Conservation (phyloP, 2,888 invertebrate species). For the Drosophila bunnanda region DNA sequence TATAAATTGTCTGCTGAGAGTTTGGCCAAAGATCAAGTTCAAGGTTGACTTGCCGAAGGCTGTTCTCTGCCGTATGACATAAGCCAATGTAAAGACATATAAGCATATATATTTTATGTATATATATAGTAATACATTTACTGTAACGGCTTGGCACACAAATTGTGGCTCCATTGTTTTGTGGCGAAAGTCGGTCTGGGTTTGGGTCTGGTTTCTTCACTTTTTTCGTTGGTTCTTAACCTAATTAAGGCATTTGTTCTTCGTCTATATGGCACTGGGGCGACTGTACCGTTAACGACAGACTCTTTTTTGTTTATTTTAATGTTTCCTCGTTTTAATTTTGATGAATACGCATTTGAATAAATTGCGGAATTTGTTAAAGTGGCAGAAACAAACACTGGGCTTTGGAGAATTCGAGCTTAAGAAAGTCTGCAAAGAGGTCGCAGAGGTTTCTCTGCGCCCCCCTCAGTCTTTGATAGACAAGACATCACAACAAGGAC, state of each 20-base stretch:
- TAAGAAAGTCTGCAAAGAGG: conserved; percentile 14
- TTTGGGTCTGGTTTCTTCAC: neutral
- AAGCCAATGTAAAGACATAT: neutral
- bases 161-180: conserved; percentile 29
- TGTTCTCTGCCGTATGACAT: neutral
- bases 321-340: neutral
- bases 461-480: neutral
- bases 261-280: conserved; percentile 19
- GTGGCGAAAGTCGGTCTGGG: conserved; percentile 27
- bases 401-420: no score
- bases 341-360: conserved; percentile 28
- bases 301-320: neutral
- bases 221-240: conserved; percentile 18
- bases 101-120: neutral
- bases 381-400: conserved; percentile 1
- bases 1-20: conserved; percentile 15
- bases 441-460: conserved; percentile 1
- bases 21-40: conserved; percentile 30
- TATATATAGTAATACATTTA: neutral
- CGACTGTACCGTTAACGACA: conserved; percentile 21
- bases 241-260: conserved; percentile 42
- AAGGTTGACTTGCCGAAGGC: conserved; percentile 30
- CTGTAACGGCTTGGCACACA: conserved; percentile 28
- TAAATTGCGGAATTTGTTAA: conserved; percentile 10
- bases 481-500: conserved; percentile 52